Evolutionary conservation across 1,140 invertebrate genomes (phyloP).

Genomic region (Meloidogyne chitwoodi): DNA sequence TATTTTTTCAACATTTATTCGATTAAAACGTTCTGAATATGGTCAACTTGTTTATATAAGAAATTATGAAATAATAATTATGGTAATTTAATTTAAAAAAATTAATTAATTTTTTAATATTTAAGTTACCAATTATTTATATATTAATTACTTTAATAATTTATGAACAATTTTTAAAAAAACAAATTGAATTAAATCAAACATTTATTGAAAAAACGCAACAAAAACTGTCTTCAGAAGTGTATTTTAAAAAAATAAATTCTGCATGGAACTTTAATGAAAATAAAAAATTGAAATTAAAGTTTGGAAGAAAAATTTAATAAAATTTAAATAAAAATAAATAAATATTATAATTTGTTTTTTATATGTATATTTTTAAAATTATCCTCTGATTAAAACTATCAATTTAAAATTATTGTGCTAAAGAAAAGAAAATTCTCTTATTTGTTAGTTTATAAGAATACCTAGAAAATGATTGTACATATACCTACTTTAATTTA

Average conservation of each 20-base stretch:
- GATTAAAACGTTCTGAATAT: neutral
- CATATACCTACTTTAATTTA: no score
- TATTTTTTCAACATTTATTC: constrained; percentile 1
- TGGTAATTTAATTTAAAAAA: neutral
- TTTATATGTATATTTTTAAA: no score
- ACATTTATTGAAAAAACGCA: neutral
- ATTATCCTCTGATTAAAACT: no score
- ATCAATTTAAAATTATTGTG: no score
- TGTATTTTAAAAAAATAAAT: neutral
- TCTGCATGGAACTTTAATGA: neutral
- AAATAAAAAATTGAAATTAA: no score
- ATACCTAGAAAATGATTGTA: no score
- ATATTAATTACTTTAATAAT: constrained; percentile 4
- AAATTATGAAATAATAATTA: constrained; percentile 7
- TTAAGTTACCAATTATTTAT: constrained; percentile 2
- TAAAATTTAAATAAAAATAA: no score
- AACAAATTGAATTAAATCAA: neutral
- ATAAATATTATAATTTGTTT: no score
- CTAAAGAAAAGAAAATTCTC: no score
- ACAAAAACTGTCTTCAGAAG: neutral
- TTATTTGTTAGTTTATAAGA: no score
- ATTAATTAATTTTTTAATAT: neutral
- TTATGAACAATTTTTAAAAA: constrained; percentile 3
- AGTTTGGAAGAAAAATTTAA: no score
- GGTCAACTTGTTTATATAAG: neutral